A percentile compares a stretch with the other conserved stretches of the same genome.
phyloP scores from a whole-genome alignment of 30 jellyfish, hydroid and myxozoan species.

The Pseudorhiza aurosa region DNA sequence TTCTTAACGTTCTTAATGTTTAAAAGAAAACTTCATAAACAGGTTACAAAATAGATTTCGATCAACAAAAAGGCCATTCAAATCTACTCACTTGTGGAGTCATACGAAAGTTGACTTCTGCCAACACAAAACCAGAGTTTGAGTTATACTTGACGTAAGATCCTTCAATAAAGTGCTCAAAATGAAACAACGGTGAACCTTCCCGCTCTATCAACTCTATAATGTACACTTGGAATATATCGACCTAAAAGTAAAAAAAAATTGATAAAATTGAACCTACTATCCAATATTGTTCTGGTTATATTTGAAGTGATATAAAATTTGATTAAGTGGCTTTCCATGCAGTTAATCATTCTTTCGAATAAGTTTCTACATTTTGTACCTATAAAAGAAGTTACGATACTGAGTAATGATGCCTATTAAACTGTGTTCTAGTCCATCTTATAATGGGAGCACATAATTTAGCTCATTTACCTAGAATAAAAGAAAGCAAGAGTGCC shows the following conservation, averaged over 20 bases:
- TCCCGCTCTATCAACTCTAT: constrained; percentile 83
- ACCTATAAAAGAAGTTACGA: too few relatives aligned
- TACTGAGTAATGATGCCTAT: too few relatives aligned
- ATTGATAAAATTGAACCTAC: background rate
- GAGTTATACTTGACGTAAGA: constrained; percentile 93
- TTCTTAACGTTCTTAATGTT: too few relatives aligned
- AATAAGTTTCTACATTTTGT: too few relatives aligned
- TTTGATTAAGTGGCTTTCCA: too few relatives aligned
- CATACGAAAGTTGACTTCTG: constrained; percentile 80
- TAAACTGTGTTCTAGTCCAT: too few relatives aligned
- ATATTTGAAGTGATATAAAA: background rate
- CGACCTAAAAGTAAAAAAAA: constrained; percentile 68
- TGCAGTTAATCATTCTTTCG: too few relatives aligned
- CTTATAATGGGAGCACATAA: too few relatives aligned
- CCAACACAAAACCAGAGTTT: constrained; percentile 91
- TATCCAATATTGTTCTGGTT: background rate
- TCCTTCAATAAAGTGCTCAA: constrained; percentile 97
- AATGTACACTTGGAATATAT: constrained; percentile 88
- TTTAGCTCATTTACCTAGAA: too few relatives aligned
- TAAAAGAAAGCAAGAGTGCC: too few relatives aligned
- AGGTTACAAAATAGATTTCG: background rate
- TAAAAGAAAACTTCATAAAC: background rate
- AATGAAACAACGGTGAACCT: constrained; percentile 78
- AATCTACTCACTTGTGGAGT: constrained; percentile 98
- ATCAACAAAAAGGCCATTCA: background rate